Evolutionary conservation across 1,140 invertebrate species (phyloP), one percentile per base, ranked within the genome.

Genomic region (Cydia splendana): DNA sequence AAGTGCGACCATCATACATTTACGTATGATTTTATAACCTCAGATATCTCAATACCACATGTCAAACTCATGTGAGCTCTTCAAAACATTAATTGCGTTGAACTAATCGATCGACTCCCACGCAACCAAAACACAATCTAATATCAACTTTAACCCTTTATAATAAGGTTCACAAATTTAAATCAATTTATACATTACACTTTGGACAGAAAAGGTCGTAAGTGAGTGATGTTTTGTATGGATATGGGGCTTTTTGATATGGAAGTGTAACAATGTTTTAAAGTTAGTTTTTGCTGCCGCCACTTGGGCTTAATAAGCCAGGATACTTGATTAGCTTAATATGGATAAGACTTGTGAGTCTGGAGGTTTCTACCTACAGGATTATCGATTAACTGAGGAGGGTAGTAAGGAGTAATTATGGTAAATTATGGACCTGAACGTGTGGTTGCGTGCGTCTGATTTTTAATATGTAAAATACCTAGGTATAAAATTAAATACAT

Each of bases 101-200:
- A 80, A 84, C 82, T 86, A 87, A 91, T 89, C 89, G 89, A 89
- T 89, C 79, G 84, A 85, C 86, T 89, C 89, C 88, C 87, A 89
- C 89, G 88, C 57, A 84, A 45, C 82, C 79, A 78, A 77, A n/a
- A 69, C 62, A 82, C 83, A 76, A 74, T 75, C 71, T 62, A 71
- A 67, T 74, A 78, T 76, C 76, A 76, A 42, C 57, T 6, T 24
- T 24, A 62, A 24, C 20, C 30, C 24, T 73, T 28, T 20, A 13
- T 9, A 15, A 78, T 67, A 75, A 45, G 12, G 9, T 9, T 51
- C 65, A 80, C n/a, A 38, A 48, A 3, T 80, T 77, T 76, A 20
- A 78, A 15, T 10, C 10, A 57, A 30, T 77, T 57, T 0, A 0
- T 0, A 20, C 2, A 71, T 71, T 71, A 10, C 34, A 0, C 34